phyloP scores from a whole-genome alignment of 1,140 invertebrate genomes.

The Drosophila murphyi region DNA sequence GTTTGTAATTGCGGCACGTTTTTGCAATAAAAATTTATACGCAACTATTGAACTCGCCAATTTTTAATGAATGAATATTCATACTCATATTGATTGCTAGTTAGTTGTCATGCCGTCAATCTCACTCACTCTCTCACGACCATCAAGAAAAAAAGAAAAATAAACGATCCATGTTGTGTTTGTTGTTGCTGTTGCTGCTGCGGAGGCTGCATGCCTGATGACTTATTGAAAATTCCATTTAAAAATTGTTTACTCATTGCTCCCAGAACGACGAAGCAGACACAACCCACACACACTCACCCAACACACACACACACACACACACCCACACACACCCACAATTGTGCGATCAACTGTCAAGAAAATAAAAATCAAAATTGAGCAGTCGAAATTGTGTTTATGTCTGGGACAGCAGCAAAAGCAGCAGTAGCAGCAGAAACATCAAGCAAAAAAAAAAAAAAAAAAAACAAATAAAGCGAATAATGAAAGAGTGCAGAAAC shows the following conservation, averaged over 20 bases:
- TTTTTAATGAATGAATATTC: slow-evolving; percentile 65
- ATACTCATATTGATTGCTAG: slow-evolving; percentile 53
- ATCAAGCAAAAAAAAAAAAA: slow-evolving; percentile 47
- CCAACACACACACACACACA: background rate
- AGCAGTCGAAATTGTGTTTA: slow-evolving; percentile 72
- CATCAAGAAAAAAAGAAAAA: slow-evolving; percentile 25
- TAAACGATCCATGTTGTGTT: slow-evolving; percentile 37
- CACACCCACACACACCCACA: slow-evolving; percentile 16
- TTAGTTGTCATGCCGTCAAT: slow-evolving; percentile 37
- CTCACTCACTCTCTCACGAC: slow-evolving; percentile 51
- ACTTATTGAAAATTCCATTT: slow-evolving; percentile 84
- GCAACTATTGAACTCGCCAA: slow-evolving; percentile 75
- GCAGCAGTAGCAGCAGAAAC: slow-evolving; percentile 49
- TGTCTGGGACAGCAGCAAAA: slow-evolving; percentile 52
- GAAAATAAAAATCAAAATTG: slow-evolving; percentile 65
- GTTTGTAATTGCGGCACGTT: slow-evolving; percentile 48
- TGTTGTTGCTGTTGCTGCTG: slow-evolving; percentile 2
- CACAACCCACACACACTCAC: slow-evolving; percentile 30
- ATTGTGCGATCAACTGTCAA: slow-evolving; percentile 59
- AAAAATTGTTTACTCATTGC: slow-evolving; percentile 84
- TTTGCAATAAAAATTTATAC: slow-evolving; percentile 82
- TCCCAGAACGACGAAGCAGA: slow-evolving; percentile 58
- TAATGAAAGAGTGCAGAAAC: slow-evolving; percentile 2
- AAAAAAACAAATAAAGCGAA: slow-evolving; percentile 11
- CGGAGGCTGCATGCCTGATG: slow-evolving; percentile 57